These are phyloP conservation scores for Metopia argyrocephala DNA, from an alignment of 2,888 invertebrate species.

Conservation along the genomic window DNA sequence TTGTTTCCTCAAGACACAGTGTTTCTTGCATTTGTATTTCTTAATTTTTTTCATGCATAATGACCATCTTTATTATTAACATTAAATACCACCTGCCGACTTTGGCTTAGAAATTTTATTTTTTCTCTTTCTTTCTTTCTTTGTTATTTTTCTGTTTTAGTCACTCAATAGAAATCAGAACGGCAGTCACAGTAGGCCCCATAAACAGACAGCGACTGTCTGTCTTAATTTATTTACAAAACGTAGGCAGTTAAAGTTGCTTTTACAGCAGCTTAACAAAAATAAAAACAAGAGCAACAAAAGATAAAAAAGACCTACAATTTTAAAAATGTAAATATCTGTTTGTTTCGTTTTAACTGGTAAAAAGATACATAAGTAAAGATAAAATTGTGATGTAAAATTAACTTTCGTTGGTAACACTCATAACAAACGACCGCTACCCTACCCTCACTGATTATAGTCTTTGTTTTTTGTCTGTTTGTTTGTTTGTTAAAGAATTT, in stretches of 20 bases:
- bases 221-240: background rate
- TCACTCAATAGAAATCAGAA: slow-evolving; percentile 20
- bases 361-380: background rate
- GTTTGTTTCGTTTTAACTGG: too few species aligned
- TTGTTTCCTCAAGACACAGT: background rate
- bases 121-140: background rate
- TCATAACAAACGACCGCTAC: background rate
- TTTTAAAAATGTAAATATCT: background rate
- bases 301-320: background rate
- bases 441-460: background rate
- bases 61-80: slow-evolving; percentile 47
- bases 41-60: slow-evolving; percentile 40
- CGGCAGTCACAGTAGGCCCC: slow-evolving; percentile 20
- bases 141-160: slow-evolving; percentile 8
- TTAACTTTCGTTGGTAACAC: slow-evolving; percentile 43
- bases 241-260: slow-evolving; percentile 17
- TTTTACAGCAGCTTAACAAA: slow-evolving; percentile 9
- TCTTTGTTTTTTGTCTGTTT: background rate
- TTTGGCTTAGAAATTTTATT: slow-evolving; percentile 32
- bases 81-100: slow-evolving; percentile 47
- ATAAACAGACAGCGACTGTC: background rate
- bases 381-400: slow-evolving; percentile 27
- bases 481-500: slow-evolving; percentile 41
- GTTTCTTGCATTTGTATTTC: background rate
- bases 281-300: background rate